phyloP scores from a whole-genome alignment of 2,113 vertebrate genomes.

The Spizaetus ornatus region DNA sequence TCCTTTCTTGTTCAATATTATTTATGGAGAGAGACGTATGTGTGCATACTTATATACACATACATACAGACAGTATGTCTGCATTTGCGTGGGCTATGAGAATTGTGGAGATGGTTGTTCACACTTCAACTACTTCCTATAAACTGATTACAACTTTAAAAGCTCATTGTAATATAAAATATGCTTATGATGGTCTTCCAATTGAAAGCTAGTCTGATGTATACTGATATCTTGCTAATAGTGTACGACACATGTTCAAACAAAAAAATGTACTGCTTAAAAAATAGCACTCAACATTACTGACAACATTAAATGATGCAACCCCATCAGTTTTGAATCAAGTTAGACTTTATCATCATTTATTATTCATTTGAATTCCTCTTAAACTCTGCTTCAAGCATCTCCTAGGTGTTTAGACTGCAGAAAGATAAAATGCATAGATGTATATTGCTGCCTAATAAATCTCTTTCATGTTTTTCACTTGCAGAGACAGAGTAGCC shows the following conservation, averaged over 20 bases:
- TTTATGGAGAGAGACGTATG: neutral
- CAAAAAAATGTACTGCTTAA: neutral
- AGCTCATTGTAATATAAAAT: neutral
- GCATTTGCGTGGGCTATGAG: neutral
- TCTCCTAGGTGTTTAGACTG: slow-evolving; percentile 60
- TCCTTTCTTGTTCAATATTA: neutral
- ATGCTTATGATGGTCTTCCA: neutral
- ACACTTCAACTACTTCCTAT: neutral
- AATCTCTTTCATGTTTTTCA: slow-evolving; percentile 61
- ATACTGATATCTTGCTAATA: neutral
- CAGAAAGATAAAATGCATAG: slow-evolving; percentile 51
- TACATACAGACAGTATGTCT: neutral
- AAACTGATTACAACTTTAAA: neutral
- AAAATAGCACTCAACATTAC: neutral
- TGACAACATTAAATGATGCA: neutral
- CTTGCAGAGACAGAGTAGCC: slow-evolving; percentile 21
- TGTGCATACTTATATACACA: neutral
- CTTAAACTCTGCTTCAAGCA: slow-evolving; percentile 45
- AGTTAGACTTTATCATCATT: slow-evolving; percentile 58
- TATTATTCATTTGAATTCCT: slow-evolving; percentile 66
- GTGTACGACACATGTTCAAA: neutral
- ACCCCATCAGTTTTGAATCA: slow-evolving; percentile 34
- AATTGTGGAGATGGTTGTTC: neutral
- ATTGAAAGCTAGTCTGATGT: neutral
- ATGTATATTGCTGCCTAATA: slow-evolving; percentile 43